Evolutionary conservation across 2,888 invertebrate genomes (phyloP), one percentile per base, ranked within the genome.

Genomic region (Elmis aenea): DNA sequence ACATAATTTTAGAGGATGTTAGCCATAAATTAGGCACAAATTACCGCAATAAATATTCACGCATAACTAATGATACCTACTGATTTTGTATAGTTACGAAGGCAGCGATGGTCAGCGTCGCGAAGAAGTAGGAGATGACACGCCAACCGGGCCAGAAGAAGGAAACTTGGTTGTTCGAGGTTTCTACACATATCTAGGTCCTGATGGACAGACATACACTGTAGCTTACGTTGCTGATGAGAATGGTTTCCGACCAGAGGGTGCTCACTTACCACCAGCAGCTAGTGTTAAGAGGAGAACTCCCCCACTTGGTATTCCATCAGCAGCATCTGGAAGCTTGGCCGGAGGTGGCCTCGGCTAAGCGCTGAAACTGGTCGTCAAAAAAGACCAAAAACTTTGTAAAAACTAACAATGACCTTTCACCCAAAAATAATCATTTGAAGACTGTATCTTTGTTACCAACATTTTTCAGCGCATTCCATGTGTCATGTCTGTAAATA

Each of bases 191-290:
- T 73, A 68, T 59, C 52, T 64, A n/a, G 68, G 64, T 22, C 58
- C 66, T 9, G 73, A 75, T 52, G 74, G 74, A 33, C 61, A 67
- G 34, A 59, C 58, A 25, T 67, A 70, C 47, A 66, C 66, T 25
- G 58, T 73, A 3, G 64, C 55, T 26, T 75, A 72, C 51, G 63
- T 63, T 2, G 74, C 75, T 37, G 74, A 74, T 52, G 71, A 74
- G 54, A 70, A 73, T 45, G 75, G 75, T 43, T 32, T 14, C 55
- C 71, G 71, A 55, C 70, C 73, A 2, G 50, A 51, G 41, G 62
- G 57, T 13, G 61, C 56, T 15, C 59, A 61, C 42, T 39, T 59
- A 21, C 46, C 47, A 1, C 48, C 45, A 23, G 46, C 62, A 1
- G 60, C 59, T 1, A 49, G 40, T 13, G 57, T 51, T 2, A 54